Evolutionary conservation across 2,888 invertebrate genomes (phyloP).

Genomic region (Synergus laeviventris): DNA sequence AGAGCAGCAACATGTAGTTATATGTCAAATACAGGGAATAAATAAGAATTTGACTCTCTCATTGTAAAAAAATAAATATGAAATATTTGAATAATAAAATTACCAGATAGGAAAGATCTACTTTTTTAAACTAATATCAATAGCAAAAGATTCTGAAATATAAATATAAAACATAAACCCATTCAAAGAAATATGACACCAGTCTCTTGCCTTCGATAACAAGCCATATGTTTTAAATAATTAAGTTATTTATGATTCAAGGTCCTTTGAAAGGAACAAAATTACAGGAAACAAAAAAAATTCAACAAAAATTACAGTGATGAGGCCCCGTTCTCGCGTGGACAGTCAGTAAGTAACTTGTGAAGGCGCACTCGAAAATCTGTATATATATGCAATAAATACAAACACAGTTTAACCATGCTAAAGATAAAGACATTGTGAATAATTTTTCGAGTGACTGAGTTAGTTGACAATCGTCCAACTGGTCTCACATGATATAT

Average conservation of each 20-base stretch:
- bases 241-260: background rate
- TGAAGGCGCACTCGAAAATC: conserved; percentile 25
- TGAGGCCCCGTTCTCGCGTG: background rate
- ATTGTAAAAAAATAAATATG: conserved; percentile 48
- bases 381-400: conserved; percentile 59
- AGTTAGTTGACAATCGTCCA: background rate
- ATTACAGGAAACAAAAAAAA: background rate
- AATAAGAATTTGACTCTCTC: background rate
- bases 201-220: background rate
- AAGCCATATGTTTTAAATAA: background rate
- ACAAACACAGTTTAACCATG: conserved; percentile 54
- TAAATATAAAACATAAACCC: background rate
- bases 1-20: background rate
- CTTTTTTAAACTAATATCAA: background rate
- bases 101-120: background rate
- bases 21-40: background rate
- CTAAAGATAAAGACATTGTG: conserved; percentile 40
- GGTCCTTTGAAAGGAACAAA: background rate
- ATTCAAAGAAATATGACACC: background rate
- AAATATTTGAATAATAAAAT: conserved; percentile 45
- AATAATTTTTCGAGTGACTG: conserved; percentile 35
- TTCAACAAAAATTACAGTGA: background rate
- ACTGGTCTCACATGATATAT: background rate
- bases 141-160: background rate
- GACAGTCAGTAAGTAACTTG: background rate